Base-by-base conservation (phyloP, 2,113 vertebrate genomes). In the Lamprologus sp. region DNA sequence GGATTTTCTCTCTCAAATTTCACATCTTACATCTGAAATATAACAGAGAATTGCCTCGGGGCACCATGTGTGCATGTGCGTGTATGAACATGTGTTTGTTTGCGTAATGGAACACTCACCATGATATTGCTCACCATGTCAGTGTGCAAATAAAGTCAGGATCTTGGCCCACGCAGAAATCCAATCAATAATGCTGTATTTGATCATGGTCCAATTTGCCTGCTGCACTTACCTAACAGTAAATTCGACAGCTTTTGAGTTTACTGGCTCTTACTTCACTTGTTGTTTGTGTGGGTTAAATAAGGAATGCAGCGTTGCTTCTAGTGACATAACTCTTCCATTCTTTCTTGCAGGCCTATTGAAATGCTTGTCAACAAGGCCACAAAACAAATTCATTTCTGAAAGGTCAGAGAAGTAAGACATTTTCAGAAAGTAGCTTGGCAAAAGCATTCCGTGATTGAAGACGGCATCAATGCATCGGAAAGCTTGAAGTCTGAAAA, bases 161-260 rank as follows among this genome's bases (percentile, higher is more conserved):
- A 90, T 94, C 89, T 90, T 93, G 90, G 91, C 91, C 91, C 87
- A 88, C 83, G 82, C 92, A 92, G 87, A 91, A 93, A 94, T 92
- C 79, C 81, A 93, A 93, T 96, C 95, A 95, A 95, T 95, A 95
- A 84, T 82, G 56, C 82, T 82, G 75, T 86, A 88, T 92, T 94
- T 94, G 92, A 95, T 93, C 89, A 87, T 82, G 87, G 90, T 95
- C 93, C 92, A 93, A 93, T 95, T 95, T 95, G 86, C 90, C 88
- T 88, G 90, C 89, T 92, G 89, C 83, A 79, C 83, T 89, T 92
- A 91, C 85, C 92, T 89, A 92, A 94, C 92, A 90, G 90, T 90
- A 91, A 92, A 92, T 87, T 89, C 87, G 80, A 86, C 85, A 84
- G 84, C 84, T 92, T 93, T 88, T 85, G 84, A 87, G 84, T 89